Conservation (phyloP, 2,113 vertebrate genomes). For the Lagenorhynchus albirostris region DNA sequence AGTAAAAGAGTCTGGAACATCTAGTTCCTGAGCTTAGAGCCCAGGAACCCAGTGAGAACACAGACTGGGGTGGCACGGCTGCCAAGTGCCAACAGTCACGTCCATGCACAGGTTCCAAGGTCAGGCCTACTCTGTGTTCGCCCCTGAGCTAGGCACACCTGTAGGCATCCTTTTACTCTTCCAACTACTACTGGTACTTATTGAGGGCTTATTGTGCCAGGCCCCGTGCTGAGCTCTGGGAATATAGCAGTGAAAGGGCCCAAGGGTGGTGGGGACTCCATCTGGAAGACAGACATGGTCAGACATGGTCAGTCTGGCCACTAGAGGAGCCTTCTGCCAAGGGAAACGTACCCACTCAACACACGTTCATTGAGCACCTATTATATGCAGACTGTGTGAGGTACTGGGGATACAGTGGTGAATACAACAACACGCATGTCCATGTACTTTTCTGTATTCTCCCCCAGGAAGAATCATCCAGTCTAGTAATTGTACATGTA, state of each 20-base stretch:
- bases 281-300: not conserved
- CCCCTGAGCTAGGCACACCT: not conserved
- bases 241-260: not conserved
- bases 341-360: not conserved
- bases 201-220: not conserved
- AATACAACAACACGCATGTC: not conserved
- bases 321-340: not conserved
- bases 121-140: not conserved
- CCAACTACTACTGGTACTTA: not conserved
- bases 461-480: not conserved
- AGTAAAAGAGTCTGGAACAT: not conserved
- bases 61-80: no score
- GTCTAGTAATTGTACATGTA: not conserved
- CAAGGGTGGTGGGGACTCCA: not conserved
- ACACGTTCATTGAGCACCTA: no score
- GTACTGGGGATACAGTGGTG: not conserved
- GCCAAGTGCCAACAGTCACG: not conserved
- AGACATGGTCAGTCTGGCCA: not conserved
- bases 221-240: not conserved
- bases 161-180: not conserved
- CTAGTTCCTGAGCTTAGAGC: not conserved
- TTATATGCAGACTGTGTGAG: not conserved
- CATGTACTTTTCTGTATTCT: not conserved
- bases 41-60: not conserved
- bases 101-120: not conserved